These are phyloP conservation scores for Drosophila persimilis DNA, from an alignment of 1,140 invertebrate genomes.

Conservation along the genomic window DNA sequence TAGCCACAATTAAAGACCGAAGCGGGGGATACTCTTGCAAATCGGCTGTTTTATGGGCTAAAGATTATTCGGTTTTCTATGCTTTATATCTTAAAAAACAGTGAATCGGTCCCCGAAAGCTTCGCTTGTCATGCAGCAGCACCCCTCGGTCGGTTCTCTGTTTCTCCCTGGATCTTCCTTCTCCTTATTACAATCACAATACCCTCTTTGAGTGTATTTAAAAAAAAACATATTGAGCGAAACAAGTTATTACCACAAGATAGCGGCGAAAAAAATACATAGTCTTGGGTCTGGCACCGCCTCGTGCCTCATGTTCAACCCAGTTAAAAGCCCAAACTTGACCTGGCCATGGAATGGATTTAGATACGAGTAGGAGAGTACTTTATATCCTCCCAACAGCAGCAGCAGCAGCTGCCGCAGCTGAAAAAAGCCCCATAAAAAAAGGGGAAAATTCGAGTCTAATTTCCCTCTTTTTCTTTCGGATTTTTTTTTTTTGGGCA, in stretches of 20 bases:
- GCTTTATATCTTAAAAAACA: too few species aligned
- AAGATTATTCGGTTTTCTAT: too few species aligned
- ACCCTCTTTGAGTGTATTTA: too few species aligned
- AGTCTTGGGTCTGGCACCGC: not conserved
- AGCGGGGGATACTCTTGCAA: too few species aligned
- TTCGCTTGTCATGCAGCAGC: too few species aligned
- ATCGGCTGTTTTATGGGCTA: too few species aligned
- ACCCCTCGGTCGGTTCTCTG: too few species aligned
- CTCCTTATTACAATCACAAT: too few species aligned
- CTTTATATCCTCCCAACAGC: not conserved
- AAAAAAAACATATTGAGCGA: conserved; percentile 1
- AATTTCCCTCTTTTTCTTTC: conserved; percentile 42
- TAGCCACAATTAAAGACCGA: conserved; percentile 31
- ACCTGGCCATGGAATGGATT: conserved; percentile 73
- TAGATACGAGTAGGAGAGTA: conserved; percentile 46
- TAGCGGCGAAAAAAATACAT: conserved; percentile 4
- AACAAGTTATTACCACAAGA: conserved; percentile 62
- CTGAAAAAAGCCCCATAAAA: conserved; percentile 35
- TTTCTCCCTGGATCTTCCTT: too few species aligned
- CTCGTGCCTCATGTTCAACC: conserved; percentile 64
- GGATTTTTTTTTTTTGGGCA: conserved; percentile 1
- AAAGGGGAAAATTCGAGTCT: conserved; percentile 28
- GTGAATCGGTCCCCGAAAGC: too few species aligned
- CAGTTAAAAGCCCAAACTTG: conserved; percentile 77
- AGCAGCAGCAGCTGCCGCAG: conserved; percentile 25